phyloP scores from a whole-genome alignment of 37 sponge, comb jelly and placozoan genomes.

The Bolinopsis microptera region DNA sequence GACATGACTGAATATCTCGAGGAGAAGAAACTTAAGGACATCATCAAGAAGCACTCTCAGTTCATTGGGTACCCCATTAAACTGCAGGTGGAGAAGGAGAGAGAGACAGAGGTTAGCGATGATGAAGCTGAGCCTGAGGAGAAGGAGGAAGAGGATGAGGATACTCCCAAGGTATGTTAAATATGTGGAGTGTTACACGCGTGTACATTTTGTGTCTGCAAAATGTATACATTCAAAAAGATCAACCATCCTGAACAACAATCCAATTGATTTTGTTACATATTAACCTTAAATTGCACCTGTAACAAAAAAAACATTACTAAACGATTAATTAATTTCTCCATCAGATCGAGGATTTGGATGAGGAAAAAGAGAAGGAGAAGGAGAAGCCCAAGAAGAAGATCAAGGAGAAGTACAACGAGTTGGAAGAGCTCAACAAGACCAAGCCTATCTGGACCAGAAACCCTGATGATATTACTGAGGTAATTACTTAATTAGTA shows the following conservation, averaged over 20 bases:
- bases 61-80: conserved; percentile 98
- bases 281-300: too few species aligned
- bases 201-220: background rate
- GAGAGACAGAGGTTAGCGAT: conserved; percentile 91
- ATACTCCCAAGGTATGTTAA: conserved; percentile 13
- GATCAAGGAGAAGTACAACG: conserved; percentile 97
- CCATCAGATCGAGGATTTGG: conserved; percentile 76
- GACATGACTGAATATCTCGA: conserved; percentile 96
- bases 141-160: conserved; percentile 64
- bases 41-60: conserved; percentile 98
- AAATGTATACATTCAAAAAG: too few species aligned
- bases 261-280: too few species aligned
- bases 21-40: conserved; percentile 89
- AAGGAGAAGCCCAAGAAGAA: conserved; percentile 72
- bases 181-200: background rate
- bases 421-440: conserved; percentile 95
- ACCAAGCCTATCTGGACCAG: conserved; percentile 99
- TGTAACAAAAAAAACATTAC: background rate
- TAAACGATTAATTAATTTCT: background rate
- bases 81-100: conserved; percentile 90
- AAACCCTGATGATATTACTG: conserved; percentile 94
- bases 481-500: too few species aligned
- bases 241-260: too few species aligned
- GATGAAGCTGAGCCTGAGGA: conserved; percentile 94
- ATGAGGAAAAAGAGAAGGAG: conserved; percentile 75